Evolutionary conservation across 1,140 invertebrate genomes (phyloP), one percentile per base, ranked within the genome.

Genomic region (Diorhabda carinulata): DNA sequence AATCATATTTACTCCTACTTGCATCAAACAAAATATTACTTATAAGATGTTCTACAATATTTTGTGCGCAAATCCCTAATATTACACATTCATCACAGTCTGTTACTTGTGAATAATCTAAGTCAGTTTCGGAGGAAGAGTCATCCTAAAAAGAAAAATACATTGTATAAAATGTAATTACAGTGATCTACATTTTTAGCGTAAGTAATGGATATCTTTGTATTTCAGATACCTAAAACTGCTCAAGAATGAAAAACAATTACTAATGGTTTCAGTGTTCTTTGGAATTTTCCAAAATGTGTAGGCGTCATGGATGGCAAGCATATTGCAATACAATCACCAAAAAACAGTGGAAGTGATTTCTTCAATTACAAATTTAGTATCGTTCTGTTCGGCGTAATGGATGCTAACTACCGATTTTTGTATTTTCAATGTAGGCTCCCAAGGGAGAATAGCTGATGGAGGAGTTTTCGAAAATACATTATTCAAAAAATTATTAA

Each of bases 361-460:
- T 76, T 70, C 25, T 25, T 25, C 25, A 25, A 25, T 25, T 25
- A 25, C 25, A 25, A 25, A 25, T 69, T 76, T 66, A 71, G 67
- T 57, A 68, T 72, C 6, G 71, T 77, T 4, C 43, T 77, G 5
- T 56, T 75, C 60, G 70, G 63, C 42, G 58, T 60, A 25, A 41
- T 41, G 3, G 10, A 60, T 5, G 58, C 58, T 40, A 60, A 60
- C 42, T 69, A 69, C 42, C 70, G 74, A 42, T 82, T 82, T 64
- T 66, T 77, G n/a, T 77, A 66, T 25, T 52, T 65, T 79, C 57
- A 76, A 83, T 74, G 72, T 82, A 43, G 80, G 79, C 4, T 69
- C 65, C 59, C 72, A 78, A 73, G 77, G 78, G 61, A 73, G 69
- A n/a, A 69, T 72, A 72, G 72, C 58, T 44, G 77, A 80, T 70